Percentiles rank a stretch among this genome's conserved stretches.
Evolutionary conservation across 2,113 vertebrate species (phyloP).

Genomic region (Lampris incognitus): DNA sequence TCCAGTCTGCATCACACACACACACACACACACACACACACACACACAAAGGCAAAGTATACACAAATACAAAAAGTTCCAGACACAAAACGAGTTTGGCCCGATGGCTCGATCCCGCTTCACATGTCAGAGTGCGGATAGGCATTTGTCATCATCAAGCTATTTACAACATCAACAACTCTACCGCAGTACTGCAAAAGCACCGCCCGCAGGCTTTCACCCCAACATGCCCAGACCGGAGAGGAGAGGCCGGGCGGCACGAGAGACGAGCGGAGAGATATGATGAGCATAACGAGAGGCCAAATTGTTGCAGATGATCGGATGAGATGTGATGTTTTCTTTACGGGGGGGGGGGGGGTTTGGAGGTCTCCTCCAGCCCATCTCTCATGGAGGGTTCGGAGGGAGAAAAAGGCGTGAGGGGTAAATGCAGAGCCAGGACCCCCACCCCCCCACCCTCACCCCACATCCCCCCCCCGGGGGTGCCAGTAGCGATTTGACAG

Average conservation of each 20-base stretch:
- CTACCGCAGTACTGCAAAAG: not conserved
- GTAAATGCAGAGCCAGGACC: no score
- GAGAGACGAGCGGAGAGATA: not conserved
- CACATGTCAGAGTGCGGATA: not conserved
- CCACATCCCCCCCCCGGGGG: no score
- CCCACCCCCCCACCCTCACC: no score
- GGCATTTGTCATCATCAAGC: conserved; percentile 21
- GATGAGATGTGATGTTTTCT: not conserved
- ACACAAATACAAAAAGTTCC: not conserved
- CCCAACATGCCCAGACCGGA: conserved; percentile 28
- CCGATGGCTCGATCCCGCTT: not conserved
- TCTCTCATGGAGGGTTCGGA: no score
- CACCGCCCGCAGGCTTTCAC: not conserved
- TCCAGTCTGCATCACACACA: not conserved
- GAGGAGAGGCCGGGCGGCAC: conserved; percentile 7
- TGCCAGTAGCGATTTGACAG: not conserved
- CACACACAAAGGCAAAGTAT: not conserved
- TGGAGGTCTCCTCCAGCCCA: no score
- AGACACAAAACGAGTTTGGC: not conserved
- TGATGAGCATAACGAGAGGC: not conserved
- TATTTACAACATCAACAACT: conserved; percentile 7
- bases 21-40: not conserved
- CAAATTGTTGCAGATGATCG: not conserved
- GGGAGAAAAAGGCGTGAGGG: no score
- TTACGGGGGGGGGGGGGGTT: no score